These are phyloP conservation scores for Caenorhabditis brenneri DNA, from an alignment of 1,140 invertebrate genomes.

Conservation along the genomic window DNA sequence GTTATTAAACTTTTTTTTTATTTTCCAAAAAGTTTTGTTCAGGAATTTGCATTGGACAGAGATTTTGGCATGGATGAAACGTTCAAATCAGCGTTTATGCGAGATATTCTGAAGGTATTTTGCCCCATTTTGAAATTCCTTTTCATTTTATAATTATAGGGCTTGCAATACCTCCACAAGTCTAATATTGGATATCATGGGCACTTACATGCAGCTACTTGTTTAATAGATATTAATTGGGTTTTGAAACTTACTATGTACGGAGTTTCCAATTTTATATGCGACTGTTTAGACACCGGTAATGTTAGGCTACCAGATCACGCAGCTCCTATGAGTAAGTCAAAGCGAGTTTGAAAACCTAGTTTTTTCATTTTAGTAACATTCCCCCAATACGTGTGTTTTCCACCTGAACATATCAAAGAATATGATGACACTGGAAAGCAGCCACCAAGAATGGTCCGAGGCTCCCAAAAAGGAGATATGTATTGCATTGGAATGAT, in stretches of 20 bases:
- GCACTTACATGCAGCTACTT: conserved; percentile 59
- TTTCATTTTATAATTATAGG: conserved; percentile 11
- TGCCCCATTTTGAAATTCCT: background rate
- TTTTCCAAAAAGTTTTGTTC: background rate
- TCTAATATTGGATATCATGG: conserved; percentile 66
- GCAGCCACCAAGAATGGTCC: background rate
- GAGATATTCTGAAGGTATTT: conserved; percentile 53
- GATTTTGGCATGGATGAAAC: conserved; percentile 66
- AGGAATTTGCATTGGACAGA: conserved; percentile 64
- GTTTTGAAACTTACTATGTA: conserved; percentile 68
- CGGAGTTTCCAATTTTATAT: conserved; percentile 62
- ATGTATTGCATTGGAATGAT: conserved; percentile 24
- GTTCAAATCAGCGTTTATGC: conserved; percentile 60
- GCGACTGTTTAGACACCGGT: conserved; percentile 55
- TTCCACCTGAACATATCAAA: conserved; percentile 62
- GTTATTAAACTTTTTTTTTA: too few species aligned
- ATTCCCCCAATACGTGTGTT: conserved; percentile 54
- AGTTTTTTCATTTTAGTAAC: conserved; percentile 17
- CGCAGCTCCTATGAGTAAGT: conserved; percentile 51
- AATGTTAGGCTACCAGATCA: conserved; percentile 61
- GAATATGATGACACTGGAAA: conserved; percentile 4
- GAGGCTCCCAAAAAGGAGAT: conserved; percentile 1
- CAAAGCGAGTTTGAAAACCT: background rate
- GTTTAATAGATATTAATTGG: conserved; percentile 69
- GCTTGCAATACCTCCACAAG: conserved; percentile 66